Evolutionary conservation across 2,113 vertebrate species (phyloP).

Genomic region (Gorsachius goisagi): DNA sequence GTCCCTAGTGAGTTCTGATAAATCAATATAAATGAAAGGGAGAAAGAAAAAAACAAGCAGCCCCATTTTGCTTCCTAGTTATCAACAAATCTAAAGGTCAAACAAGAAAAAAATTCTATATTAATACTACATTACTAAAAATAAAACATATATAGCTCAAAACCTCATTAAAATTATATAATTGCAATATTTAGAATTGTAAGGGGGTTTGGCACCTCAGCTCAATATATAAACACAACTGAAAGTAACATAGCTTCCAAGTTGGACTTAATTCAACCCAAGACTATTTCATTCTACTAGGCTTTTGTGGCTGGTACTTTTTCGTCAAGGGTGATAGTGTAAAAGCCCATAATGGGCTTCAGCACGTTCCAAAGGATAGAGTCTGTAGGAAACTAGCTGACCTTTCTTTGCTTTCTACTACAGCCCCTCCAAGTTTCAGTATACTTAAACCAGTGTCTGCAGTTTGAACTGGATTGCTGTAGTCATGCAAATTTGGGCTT

Average conservation of each 20-base stretch:
- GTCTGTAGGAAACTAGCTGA: background rate
- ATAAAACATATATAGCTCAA: background rate
- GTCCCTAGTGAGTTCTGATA: slow-evolving; percentile 35
- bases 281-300: background rate
- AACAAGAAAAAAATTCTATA: background rate
- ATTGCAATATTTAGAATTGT: background rate
- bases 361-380: background rate
- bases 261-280: background rate
- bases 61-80: slow-evolving; percentile 14
- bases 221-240: background rate
- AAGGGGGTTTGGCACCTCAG: background rate
- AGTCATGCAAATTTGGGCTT: background rate
- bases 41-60: background rate
- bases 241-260: background rate
- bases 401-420: background rate
- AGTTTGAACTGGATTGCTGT: background rate
- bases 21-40: slow-evolving; percentile 56
- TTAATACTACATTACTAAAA: background rate
- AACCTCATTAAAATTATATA: background rate
- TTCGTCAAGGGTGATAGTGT: background rate
- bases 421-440: background rate
- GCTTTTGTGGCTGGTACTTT: background rate
- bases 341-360: background rate
- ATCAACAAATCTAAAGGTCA: background rate
- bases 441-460: background rate